Base-by-base conservation (phyloP, 2,113 vertebrate species). In the Murina feae region DNA sequence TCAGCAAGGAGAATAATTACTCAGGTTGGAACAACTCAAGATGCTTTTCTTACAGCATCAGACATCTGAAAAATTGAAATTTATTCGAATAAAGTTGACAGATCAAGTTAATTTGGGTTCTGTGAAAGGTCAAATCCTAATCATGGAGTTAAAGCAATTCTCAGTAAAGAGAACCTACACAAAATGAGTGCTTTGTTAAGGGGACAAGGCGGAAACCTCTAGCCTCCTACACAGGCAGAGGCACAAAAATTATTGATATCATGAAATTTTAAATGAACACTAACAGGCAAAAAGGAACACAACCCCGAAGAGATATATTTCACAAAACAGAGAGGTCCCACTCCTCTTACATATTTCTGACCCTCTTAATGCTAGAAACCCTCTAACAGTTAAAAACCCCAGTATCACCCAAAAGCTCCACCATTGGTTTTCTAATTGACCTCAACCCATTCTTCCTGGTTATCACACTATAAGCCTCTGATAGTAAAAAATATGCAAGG, bases 91-190 rank as follows among this genome's bases (percentile, higher is more conserved):
- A 96, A 72, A 83, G 51, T 82, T 80, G 83, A 84, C 58, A 94
- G 23, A 81, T 92, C 75, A 90, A 91, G 71, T 84, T 90, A 97
- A 93, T 86, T 76, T 76, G 81, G 42, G 42, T 82, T 94, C 71
- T 92, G 12, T 78, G 63, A 90, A 96, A 96, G 82, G 95, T 90
- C 92, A 96, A 88, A 94, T 92, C 82, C 53, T 90, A 87, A 94
- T 85, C 76, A 93, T 6, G 39, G 81, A 82, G 28, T 93, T 80
- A 87, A 87, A 93, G 89, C 66, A 84, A 93, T 96, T 79, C 63
- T 93, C 71, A 85, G 53, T 78, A 80, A 90, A 94, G 53, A 94
- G 83, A 89, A 94, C 80, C 32, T 47, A 87, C 51, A 96, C 51
- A 96, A 89, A 91, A 84, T 83, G 60, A 89, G 35, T 47, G 32